These are phyloP conservation scores for Quadroppia sp. DNA, from an alignment of 2,888 invertebrate genomes.

Conservation along the genomic window DNA sequence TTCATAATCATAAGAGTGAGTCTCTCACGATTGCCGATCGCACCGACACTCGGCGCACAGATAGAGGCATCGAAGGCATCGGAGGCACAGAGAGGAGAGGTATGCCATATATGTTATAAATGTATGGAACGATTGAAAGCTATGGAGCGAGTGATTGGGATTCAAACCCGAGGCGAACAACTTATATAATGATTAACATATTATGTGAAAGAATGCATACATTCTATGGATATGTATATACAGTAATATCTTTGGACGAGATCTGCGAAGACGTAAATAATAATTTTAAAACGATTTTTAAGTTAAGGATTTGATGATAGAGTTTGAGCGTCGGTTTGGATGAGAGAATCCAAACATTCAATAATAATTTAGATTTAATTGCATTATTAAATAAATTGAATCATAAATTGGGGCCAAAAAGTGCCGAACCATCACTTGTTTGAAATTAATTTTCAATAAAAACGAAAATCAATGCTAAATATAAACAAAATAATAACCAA, in stretches of 20 bases:
- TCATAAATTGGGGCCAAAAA: conserved; percentile 1
- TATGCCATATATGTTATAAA: neutral
- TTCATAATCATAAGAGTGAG: conserved; percentile 29
- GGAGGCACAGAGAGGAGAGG: neutral
- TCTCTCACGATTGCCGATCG: conserved; percentile 13
- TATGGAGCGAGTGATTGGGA: conserved; percentile 1
- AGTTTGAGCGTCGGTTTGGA: neutral
- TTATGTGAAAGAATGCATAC: conserved; percentile 15
- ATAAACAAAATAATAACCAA: neutral
- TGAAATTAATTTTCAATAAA: conserved; percentile 8
- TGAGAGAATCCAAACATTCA: neutral
- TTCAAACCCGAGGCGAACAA: conserved; percentile 28
- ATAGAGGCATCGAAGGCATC: neutral
- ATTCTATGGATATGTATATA: neutral
- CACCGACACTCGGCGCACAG: neutral
- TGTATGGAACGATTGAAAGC: neutral
- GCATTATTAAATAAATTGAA: conserved; percentile 10
- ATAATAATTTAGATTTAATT: conserved; percentile 14
- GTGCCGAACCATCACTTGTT: conserved; percentile 17
- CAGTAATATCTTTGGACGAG: conserved; percentile 6
- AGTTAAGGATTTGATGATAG: conserved; percentile 24
- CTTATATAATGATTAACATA: conserved; percentile 30
- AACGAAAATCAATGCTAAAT: neutral
- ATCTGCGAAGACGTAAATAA: conserved; percentile 10
- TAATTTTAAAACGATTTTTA: conserved; percentile 29